Conservation (phyloP, 1,140 invertebrate genomes). For the Drosophila yakuba region DNA sequence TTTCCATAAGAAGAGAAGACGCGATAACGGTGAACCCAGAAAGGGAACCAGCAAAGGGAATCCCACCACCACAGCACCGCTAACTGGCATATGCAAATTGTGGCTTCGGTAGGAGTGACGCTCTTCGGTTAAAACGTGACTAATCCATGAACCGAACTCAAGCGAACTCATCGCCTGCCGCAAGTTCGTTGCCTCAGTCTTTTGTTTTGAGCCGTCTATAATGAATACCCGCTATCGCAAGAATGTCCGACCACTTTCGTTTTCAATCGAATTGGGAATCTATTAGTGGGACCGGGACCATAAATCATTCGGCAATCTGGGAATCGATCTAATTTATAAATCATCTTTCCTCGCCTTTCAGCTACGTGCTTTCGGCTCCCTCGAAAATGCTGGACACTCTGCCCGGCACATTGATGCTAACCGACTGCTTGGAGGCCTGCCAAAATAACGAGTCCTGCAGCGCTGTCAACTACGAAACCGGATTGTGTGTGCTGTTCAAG, state of each 20-base stretch:
- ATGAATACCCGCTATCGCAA: conserved; percentile 4
- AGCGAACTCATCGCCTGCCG: conserved; percentile 49
- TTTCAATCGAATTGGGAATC: conserved; percentile 26
- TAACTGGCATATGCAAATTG: conserved; percentile 54
- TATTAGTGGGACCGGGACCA: conserved; percentile 9
- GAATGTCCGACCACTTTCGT: conserved; percentile 35
- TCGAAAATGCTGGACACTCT: conserved; percentile 94
- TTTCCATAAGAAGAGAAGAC: conserved; percentile 60
- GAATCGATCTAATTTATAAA: conserved; percentile 38
- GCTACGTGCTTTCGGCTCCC: conserved; percentile 95
- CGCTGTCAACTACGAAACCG: conserved; percentile 97
- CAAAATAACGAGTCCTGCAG: conserved; percentile 94
- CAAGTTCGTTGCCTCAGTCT: conserved; percentile 55
- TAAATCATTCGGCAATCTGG: conserved; percentile 24
- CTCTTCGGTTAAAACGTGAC: conserved; percentile 60
- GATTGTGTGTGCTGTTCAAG: conserved; percentile 96
- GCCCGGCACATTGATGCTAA: conserved; percentile 95
- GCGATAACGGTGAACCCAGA: conserved; percentile 43
- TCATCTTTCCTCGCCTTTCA: conserved; percentile 68
- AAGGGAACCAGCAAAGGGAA: conserved; percentile 15
- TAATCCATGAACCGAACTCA: conserved; percentile 45
- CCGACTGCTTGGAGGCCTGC: conserved; percentile 96
- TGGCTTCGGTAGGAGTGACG: conserved; percentile 43
- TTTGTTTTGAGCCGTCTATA: conserved; percentile 51
- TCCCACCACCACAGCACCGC: conserved; percentile 4